A percentile compares a stretch with the other conserved stretches of the same genome.
Evolutionary conservation across 23 tunicate genomes (phyloP).

Genomic region (Oikopleura albicans): DNA sequence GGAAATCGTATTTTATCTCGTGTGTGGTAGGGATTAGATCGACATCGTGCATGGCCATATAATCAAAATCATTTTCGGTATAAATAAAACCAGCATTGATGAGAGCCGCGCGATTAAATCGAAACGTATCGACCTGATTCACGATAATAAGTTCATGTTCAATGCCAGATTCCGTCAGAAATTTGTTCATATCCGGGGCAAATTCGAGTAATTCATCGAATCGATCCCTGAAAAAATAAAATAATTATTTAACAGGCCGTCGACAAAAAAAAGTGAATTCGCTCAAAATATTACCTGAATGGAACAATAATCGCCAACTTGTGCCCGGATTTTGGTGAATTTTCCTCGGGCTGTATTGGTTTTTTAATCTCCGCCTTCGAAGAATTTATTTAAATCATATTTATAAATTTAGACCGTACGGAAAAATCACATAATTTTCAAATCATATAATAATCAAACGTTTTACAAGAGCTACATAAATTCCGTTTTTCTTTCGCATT

Average conservation of each 20-base stretch:
- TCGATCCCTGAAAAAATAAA: no score
- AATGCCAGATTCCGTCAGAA: conserved; percentile 47
- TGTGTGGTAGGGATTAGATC: conserved; percentile 71
- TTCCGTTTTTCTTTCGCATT: no score
- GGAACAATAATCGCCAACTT: neutral
- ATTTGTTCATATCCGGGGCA: conserved; percentile 74
- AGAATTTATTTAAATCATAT: no score
- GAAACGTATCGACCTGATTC: conserved; percentile 61
- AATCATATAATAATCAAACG: no score
- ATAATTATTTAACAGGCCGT: conserved; percentile 64
- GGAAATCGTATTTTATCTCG: conserved; percentile 38
- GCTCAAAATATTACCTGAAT: no score
- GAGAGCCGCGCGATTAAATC: conserved; percentile 76
- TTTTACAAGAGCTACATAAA: no score
- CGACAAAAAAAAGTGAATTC: no score
- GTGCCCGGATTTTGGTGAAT: no score
- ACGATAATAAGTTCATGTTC: conserved; percentile 53
- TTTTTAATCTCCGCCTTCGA: no score
- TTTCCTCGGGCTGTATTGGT: no score
- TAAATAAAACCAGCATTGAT: conserved; percentile 69
- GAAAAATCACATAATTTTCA: no score
- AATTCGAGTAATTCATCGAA: conserved; percentile 88
- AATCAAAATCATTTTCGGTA: conserved; percentile 53
- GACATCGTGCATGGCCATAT: conserved; percentile 96
- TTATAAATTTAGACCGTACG: no score